Percentiles rank a stretch among this genome's conserved stretches.
Conservation (phyloP, 2,113 vertebrate genomes). For the Azemiops feae region DNA sequence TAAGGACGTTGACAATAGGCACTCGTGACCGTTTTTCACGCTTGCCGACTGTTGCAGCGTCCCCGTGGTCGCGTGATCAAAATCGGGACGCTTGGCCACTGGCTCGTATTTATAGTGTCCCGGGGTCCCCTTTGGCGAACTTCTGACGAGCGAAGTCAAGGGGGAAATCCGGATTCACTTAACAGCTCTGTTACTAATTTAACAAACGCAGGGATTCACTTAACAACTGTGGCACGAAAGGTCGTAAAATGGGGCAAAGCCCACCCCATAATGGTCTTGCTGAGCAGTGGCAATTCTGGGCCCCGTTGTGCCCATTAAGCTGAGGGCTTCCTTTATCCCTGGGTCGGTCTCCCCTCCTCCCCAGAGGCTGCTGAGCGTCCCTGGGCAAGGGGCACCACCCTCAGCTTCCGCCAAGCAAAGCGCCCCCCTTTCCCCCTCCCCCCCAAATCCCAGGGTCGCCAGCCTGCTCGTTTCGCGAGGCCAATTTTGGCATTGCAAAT, state of each 20-base stretch:
- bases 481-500: not conserved
- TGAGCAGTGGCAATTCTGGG: not conserved
- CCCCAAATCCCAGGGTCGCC: too few species aligned
- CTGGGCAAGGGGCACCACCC: not conserved
- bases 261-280: not conserved
- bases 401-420: not conserved
- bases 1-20: too few species aligned
- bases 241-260: not conserved
- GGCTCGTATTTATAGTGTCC: too few species aligned
- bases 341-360: too few species aligned
- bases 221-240: not conserved
- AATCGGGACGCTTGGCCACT: too few species aligned
- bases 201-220: not conserved
- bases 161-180: not conserved
- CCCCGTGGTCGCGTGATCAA: too few species aligned
- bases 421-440: not conserved
- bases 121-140: too few species aligned
- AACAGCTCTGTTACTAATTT: not conserved
- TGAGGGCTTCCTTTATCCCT: not conserved
- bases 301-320: rapidly evolving
- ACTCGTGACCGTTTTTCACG: too few species aligned
- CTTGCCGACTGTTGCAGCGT: too few species aligned
- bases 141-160: not conserved
- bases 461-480: not conserved
- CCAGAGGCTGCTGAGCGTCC: too few species aligned